phyloP scores from a whole-genome alignment of 2,797 vertebrate genomes.

The Tamandua tetradactyla region DNA sequence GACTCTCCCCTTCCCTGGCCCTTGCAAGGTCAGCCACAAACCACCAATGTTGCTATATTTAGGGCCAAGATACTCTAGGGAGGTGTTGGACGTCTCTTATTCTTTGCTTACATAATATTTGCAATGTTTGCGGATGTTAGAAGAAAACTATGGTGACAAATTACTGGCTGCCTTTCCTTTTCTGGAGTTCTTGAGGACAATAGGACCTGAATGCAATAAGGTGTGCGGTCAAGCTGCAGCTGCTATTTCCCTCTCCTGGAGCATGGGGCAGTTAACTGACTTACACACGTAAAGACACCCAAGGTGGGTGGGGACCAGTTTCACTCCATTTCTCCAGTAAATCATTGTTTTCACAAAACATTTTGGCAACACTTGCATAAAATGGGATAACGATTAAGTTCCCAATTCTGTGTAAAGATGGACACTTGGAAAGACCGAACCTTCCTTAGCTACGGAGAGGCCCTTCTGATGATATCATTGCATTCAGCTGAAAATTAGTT shows the following conservation, averaged over 20 bases:
- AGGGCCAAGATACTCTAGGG: fast-evolving
- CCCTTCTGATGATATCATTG: too few species aligned
- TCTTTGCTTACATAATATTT: fast-evolving
- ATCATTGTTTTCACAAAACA: fast-evolving
- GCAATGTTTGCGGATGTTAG: not conserved
- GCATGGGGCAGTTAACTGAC: fast-evolving
- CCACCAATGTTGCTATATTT: fast-evolving
- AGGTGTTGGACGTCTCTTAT: fast-evolving
- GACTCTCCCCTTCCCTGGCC: fast-evolving
- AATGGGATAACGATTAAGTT: fast-evolving
- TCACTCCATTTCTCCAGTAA: fast-evolving
- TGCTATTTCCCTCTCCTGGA: too few species aligned
- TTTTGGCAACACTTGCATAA: not conserved
- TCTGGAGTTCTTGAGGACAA: fast-evolving
- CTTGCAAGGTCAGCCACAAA: fast-evolving
- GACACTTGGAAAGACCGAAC: fast-evolving
- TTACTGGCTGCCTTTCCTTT: fast-evolving
- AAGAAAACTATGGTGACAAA: fast-evolving
- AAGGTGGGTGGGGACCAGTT: fast-evolving
- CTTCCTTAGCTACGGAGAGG: fast-evolving
- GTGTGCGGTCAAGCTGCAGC: not conserved
- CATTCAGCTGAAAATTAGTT: not conserved
- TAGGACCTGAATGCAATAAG: not conserved
- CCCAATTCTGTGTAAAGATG: fast-evolving
- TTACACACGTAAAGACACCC: not conserved